phyloP scores from a whole-genome alignment of 2,797 vertebrate species.

The Micromesistius poutassou region DNA sequence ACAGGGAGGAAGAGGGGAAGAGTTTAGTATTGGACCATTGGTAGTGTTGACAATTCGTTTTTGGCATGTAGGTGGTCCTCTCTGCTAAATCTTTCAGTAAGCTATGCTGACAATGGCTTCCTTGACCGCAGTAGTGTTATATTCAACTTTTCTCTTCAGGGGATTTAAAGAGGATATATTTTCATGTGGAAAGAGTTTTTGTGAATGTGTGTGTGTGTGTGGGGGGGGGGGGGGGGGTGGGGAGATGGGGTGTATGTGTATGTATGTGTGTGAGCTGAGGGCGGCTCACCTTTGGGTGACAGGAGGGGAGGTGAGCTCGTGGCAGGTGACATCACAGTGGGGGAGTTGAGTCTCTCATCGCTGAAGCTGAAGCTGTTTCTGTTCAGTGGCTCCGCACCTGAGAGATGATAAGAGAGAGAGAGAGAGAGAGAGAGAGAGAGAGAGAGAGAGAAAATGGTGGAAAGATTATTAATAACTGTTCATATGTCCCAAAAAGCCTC shows the following conservation, averaged over 20 bases:
- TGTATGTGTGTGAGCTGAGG: not conserved
- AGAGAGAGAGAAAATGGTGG: conserved; percentile 11
- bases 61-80: no score
- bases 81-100: not conserved
- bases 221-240: not conserved
- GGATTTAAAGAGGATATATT: not conserved
- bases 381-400: conserved; percentile 89
- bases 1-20: conserved; percentile 19
- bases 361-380: conserved; percentile 93
- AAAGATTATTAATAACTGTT: conserved; percentile 4
- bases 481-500: not conserved
- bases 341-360: conserved; percentile 91
- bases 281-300: conserved; percentile 81
- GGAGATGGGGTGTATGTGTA: not conserved
- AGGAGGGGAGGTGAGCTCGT: conserved; percentile 69
- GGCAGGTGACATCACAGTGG: conserved; percentile 72
- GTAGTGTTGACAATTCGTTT: not conserved
- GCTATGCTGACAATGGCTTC: not conserved
- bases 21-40: not conserved
- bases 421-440: not conserved
- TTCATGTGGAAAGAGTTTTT: not conserved
- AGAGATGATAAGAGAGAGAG: conserved; percentile 12
- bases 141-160: not conserved
- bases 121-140: not conserved
- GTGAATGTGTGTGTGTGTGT: not conserved